Base-by-base conservation (phyloP, 2,797 vertebrate species). In the Lates japonicus region DNA sequence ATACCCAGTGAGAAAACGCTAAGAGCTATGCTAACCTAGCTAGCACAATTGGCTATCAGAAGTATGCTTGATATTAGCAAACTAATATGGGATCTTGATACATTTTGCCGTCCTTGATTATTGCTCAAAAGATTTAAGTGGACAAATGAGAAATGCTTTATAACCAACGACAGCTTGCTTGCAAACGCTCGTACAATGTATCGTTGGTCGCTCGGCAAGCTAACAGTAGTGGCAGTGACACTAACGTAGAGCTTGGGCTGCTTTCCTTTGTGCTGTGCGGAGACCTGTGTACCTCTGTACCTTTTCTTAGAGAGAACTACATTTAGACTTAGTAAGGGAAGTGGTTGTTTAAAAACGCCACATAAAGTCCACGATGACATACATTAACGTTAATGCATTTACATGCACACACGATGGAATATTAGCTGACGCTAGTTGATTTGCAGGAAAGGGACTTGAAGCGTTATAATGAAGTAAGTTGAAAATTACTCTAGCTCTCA, bases 201-300 rank as follows among this genome's bases (percentile, higher is more conserved):
- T 49, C 66, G 74, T 78, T 31, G 63, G 80, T 73, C 80, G 87
- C 41, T 69, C 33, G 69, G 29, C 8, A 61, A 84, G 90, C 92
- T 93, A 93, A 78, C 89, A 87, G 79, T 42, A 58, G 76, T 75
- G 66, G 72, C 70, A 74, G 61, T 70, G 4, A 59, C 75, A 76
- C 68, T 73, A 73, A 80, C 70, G 64, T 22, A 65, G 49, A 82
- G 82, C 78, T 75, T 20, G 16, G 68, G 76, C 83, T 87, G 85
- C 78, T 63, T 82, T 88, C 67, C 92, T 92, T 94, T 94, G 92
- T 94, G 90, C 80, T 86, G 71, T 7, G 35, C 52, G 29, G 22
- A 74, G 60, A 84, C 79, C 65, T 42, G 3, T 61, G 70, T 49
- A 49, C n/a, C 62, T 62, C 61, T 33, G 20, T 61, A 44, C 54